Conservation (phyloP, 2,797 vertebrate genomes). For the Notoglanidium macrostoma region DNA sequence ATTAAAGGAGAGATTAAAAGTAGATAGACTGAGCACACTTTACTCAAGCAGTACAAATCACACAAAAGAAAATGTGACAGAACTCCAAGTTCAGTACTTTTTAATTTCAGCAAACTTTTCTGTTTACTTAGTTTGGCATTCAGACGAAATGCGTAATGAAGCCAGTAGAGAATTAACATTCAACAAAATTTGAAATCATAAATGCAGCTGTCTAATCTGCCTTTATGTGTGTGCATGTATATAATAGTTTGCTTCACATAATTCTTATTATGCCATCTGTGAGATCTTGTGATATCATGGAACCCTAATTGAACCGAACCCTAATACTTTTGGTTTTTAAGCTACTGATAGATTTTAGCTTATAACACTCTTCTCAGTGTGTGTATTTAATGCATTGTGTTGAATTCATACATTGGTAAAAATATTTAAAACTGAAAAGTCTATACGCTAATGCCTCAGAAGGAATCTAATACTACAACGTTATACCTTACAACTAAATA, state of each 20-base stretch:
- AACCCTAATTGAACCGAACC: neutral
- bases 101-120: neutral
- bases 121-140: neutral
- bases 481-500: neutral
- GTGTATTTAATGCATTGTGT: neutral
- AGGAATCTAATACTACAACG: neutral
- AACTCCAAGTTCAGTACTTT: neutral
- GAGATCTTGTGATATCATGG: neutral
- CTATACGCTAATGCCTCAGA: neutral
- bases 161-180: neutral
- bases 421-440: neutral
- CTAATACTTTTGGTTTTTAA: neutral
- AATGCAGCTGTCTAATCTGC: neutral
- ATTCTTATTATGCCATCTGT: neutral
- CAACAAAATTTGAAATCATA: neutral
- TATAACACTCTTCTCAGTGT: neutral
- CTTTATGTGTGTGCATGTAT: neutral
- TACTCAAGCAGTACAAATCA: neutral
- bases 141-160: neutral
- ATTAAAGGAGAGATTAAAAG: neutral
- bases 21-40: neutral
- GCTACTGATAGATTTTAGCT: neutral
- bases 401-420: neutral
- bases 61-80: neutral
- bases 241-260: neutral